phyloP scores from a whole-genome alignment of 1,140 invertebrate genomes.

The Drosophila melanica region DNA sequence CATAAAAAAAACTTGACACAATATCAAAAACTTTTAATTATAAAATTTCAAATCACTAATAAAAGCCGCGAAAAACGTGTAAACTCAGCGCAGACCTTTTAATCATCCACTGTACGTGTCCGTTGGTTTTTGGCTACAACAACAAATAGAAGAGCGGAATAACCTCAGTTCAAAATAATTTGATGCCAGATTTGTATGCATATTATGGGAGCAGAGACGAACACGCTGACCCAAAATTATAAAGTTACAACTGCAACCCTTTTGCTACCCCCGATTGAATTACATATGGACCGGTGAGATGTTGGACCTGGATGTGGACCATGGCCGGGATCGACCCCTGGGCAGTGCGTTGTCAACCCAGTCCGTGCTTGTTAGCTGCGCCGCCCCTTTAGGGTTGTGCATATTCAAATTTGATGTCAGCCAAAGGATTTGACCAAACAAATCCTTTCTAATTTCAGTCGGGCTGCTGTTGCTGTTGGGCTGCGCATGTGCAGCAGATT shows the following conservation, averaged over 20 bases:
- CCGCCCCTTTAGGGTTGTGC: constrained; percentile 56
- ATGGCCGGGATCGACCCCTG: constrained; percentile 54
- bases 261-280: constrained; percentile 67
- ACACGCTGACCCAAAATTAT: constrained; percentile 74
- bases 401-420: constrained; percentile 62
- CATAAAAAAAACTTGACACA: constrained; percentile 32
- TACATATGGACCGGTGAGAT: constrained; percentile 46
- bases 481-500: constrained; percentile 73
- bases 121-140: constrained; percentile 10
- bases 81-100: constrained; percentile 38
- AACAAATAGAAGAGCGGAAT: constrained; percentile 7
- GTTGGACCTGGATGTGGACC: constrained; percentile 25
- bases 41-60: constrained; percentile 33
- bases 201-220: constrained; percentile 36
- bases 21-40: constrained; percentile 43
- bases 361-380: constrained; percentile 51
- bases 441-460: constrained; percentile 71
- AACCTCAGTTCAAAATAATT: constrained; percentile 61
- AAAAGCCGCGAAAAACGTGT: constrained; percentile 33
- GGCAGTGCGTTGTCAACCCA: constrained; percentile 52
- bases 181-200: constrained; percentile 66
- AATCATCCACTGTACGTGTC: constrained; percentile 45
- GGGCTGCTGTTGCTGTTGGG: constrained; percentile 7
- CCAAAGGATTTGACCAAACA: constrained; percentile 75
- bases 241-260: constrained; percentile 78